Conservation (phyloP, 2,113 vertebrate species). For the Eulemur rufifrons region DNA sequence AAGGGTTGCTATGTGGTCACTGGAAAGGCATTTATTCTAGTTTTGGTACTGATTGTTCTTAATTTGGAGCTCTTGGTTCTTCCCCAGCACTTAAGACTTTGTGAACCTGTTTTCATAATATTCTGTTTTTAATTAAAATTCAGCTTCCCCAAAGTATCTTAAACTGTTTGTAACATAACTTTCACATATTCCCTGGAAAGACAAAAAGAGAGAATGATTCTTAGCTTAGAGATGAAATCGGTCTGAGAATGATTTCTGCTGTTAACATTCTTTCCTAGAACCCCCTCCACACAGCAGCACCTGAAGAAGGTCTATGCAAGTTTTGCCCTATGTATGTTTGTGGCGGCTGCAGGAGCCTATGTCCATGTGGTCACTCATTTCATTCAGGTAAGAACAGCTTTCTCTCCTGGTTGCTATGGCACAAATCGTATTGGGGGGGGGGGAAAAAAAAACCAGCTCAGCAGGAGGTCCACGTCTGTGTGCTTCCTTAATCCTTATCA, state of each 20-base stretch:
- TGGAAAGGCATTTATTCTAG: conserved; percentile 7
- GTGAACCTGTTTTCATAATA: conserved; percentile 14
- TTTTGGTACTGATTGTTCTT: not conserved
- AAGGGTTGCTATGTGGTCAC: not conserved
- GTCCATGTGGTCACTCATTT: conserved; percentile 91
- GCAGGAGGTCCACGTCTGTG: not conserved
- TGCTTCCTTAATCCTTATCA: not conserved
- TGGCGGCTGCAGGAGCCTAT: conserved; percentile 92
- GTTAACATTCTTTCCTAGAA: conserved; percentile 81
- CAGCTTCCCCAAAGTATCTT: not conserved
- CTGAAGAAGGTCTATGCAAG: conserved; percentile 97
- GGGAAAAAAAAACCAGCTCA: not conserved
- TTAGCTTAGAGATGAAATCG: not conserved
- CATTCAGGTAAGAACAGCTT: conserved; percentile 89
- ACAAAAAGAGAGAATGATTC: not conserved
- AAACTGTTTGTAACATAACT: not conserved
- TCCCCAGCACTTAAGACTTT: not conserved
- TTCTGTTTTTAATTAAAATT: not conserved
- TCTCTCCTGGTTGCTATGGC: not conserved
- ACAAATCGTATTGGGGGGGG: not conserved
- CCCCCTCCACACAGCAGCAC: conserved; percentile 95
- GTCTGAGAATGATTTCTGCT: not conserved
- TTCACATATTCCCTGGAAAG: not conserved
- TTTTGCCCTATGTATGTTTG: conserved; percentile 93
- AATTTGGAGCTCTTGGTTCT: not conserved